Evolutionary conservation across 2,888 invertebrate genomes (phyloP), one percentile per base, ranked within the genome.

Genomic region (Loripinus fragilis): DNA sequence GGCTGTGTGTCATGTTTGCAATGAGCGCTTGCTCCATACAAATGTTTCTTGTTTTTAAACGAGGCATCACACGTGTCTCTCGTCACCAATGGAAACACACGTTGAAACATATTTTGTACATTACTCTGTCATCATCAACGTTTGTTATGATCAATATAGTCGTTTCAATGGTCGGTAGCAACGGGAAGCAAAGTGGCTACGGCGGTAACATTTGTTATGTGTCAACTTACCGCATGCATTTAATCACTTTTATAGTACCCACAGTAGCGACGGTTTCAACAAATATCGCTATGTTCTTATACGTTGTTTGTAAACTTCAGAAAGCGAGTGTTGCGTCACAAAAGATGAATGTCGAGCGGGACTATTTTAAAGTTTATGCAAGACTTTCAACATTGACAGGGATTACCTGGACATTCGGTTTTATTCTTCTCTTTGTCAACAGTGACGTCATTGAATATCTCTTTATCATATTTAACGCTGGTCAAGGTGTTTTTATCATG

Each of bases 401-500:
- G 2, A 8, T 78, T 12, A 70, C 80, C 1, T 83, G 83, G 83
- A 66, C 80, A 30, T 77, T 76, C 73, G 79, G 77, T n/a, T 77
- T 80, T 30, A 45, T 83, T 52, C 75, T 67, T 17, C 20, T 60
- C 3, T 73, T 76, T 52, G 70, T 72, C 3, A 28, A 73, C 7
- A 20, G 23, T 45, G 67, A 42, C 7, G 60, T 75, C 0, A 65
- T 77, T 45, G 83, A 70, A 45, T 83, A 83, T 52, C 23, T 80
- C 1, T 83, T 83, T 48, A 80, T 80, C 5, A 70, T 83, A 35
- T 52, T 80, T 3, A 78, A 75, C 50, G 74, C 74, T 12, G 76
- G 83, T n/a, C 73, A 78, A 42, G 83, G 83, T 3, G 50, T 80
- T 0, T 71, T 83, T 41, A 73, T 83, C n/a, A 80, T 83, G 55